Percentiles rank a stretch among this genome's conserved stretches.
Conservation (phyloP, 2,797 vertebrate genomes). For the Anabas testudineus region DNA sequence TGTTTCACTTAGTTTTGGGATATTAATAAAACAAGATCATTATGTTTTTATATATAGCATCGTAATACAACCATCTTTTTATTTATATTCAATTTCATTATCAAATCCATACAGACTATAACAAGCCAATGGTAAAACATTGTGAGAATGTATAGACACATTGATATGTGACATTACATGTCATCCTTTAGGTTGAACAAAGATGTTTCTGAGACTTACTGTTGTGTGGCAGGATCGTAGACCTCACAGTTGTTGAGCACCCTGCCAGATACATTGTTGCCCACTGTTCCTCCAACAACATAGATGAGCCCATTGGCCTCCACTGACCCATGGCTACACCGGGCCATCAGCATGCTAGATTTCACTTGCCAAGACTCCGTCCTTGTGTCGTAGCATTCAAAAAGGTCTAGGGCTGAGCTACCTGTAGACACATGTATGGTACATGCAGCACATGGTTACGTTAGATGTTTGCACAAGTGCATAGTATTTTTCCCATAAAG, state of each 20-base stretch:
- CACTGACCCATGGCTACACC: constrained; percentile 96
- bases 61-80: background rate
- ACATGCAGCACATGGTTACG: no score
- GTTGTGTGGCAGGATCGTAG: constrained; percentile 93
- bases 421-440: constrained; percentile 78
- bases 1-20: background rate
- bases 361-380: constrained; percentile 97
- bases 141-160: background rate
- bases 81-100: background rate
- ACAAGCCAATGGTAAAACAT: background rate
- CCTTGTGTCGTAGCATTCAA: constrained; percentile 97
- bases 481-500: background rate
- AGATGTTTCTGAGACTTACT: constrained; percentile 82
- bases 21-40: background rate
- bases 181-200: fast-evolving
- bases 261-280: constrained; percentile 95
- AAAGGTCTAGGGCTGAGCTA: constrained; percentile 94
- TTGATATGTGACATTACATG: no score
- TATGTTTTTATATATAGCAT: background rate
- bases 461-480: background rate
- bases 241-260: constrained; percentile 96
- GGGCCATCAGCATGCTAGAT: constrained; percentile 94
- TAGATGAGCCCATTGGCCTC: constrained; percentile 95
- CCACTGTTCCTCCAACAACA: constrained; percentile 95
- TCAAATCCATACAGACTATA: background rate